Base-by-base conservation (phyloP, 2,113 vertebrate species). In the Okapia johnstoni region DNA sequence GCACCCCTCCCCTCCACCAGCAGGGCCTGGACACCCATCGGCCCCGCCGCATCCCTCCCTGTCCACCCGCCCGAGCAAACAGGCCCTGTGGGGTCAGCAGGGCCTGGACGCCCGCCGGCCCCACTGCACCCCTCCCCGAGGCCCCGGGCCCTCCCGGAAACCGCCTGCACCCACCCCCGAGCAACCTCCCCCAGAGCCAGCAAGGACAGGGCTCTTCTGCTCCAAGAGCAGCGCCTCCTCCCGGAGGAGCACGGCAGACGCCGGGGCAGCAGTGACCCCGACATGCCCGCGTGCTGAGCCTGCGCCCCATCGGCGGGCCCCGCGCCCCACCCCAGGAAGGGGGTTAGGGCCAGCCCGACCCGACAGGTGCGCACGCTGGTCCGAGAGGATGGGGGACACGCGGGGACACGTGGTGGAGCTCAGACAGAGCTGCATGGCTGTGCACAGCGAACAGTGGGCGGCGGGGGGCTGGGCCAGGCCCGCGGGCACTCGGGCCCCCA, bases 281-380 rank as follows among this genome's bases (percentile, higher is more conserved):
- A 6, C 10, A 1, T 5, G 30, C 55, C 73, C 0, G 7, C 0
- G 3, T 1, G 2, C 3, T 0, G 30, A 3, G 4, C 4, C 10
- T 4, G 2, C 5, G 0, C 55, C 73, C n/a, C 40, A 6, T 3
- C 52, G 16, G 0, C 14, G 6, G 66, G 14, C 55, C 36, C n/a
- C 0, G 5, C 10, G 0, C 26, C 61, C 40, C 76, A 10, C 2
- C 1, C 57, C 12, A 0, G 5, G 2, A 2, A 14, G 21, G 7
- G 0, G 6, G 9, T 3, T 61, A 15, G n/a, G 36, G 15, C 40
- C 13, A 26, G 28, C 2, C 28, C 6, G 5, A 16, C 6, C 15
- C 1, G 1, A 5, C 4, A 1, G n/a, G 15, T 1, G 8, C 8
- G 5, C 0, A 10, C 4, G 2, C 2, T 0, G 61, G 12, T 6